These are phyloP conservation scores for Megalops atlanticus DNA, from an alignment of 2,113 vertebrate genomes.

Conservation along the genomic window DNA sequence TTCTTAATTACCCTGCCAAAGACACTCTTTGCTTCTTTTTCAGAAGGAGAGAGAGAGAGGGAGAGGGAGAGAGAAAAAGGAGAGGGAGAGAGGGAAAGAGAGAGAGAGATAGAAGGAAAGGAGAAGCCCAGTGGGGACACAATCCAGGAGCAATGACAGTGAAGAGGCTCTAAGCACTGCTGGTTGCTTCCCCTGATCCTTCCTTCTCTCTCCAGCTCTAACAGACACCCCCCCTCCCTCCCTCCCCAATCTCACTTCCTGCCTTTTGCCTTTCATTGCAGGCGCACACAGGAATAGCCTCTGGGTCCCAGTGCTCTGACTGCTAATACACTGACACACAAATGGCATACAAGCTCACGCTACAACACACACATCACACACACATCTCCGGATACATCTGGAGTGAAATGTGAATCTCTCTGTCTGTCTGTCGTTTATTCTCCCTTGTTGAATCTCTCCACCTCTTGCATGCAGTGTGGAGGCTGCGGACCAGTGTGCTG, in stretches of 20 bases:
- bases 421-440: constrained; percentile 43
- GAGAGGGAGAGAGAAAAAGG: constrained; percentile 44
- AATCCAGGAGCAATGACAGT: constrained; percentile 69
- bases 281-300: constrained; percentile 79
- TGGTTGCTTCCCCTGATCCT: constrained; percentile 55
- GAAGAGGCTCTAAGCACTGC: constrained; percentile 66
- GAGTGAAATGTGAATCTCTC: constrained; percentile 56
- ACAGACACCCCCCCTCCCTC: constrained; percentile 26
- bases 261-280: constrained; percentile 74
- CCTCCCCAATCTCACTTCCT: constrained; percentile 63
- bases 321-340: constrained; percentile 70
- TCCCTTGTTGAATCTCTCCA: constrained; percentile 32
- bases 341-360: constrained; percentile 33
- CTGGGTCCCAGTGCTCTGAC: constrained; percentile 71
- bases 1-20: constrained; percentile 91
- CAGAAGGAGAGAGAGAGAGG: constrained; percentile 42
- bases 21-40: constrained; percentile 68
- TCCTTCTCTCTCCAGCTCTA: constrained; percentile 30
- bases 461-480: constrained; percentile 16
- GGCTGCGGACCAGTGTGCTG: constrained; percentile 10
- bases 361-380: constrained; percentile 46
- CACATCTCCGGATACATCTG: constrained; percentile 57
- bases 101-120: constrained; percentile 42
- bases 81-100: constrained; percentile 33
- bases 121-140: constrained; percentile 63